A percentile compares a stretch with the other conserved stretches of the same genome.
These are phyloP conservation scores for Melanocharis versteri DNA, from an alignment of 2,113 vertebrate species.

Conservation along the genomic window DNA sequence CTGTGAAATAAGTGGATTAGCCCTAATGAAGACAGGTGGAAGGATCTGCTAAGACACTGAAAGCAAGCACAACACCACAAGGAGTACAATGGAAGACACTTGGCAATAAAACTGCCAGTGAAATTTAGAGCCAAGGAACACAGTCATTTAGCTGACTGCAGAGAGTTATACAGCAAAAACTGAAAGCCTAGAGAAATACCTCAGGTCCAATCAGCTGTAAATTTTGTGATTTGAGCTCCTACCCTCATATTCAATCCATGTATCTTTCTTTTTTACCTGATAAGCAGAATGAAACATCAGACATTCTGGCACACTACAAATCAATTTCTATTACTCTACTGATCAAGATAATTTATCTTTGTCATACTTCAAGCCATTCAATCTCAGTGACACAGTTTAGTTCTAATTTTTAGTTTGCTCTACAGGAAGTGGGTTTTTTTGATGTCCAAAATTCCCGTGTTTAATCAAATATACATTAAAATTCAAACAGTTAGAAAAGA, in stretches of 20 bases:
- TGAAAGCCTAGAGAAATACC: not conserved
- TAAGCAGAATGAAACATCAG: not conserved
- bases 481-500: not conserved
- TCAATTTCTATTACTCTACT: not conserved
- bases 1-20: not conserved
- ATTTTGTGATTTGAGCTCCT: not conserved
- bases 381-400: not conserved
- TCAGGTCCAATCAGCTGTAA: not conserved
- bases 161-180: not conserved
- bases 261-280: not conserved
- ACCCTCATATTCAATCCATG: not conserved
- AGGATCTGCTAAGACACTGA: not conserved
- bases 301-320: not conserved
- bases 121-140: not conserved
- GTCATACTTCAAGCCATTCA: not conserved
- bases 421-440: not conserved
- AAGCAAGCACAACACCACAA: not conserved
- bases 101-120: not conserved
- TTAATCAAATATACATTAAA: not conserved
- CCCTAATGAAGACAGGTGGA: not conserved
- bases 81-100: not conserved
- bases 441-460: not conserved
- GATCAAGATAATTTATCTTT: not conserved
- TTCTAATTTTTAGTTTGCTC: not conserved
- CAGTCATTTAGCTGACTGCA: not conserved